A percentile compares a stretch with the other conserved stretches of the same genome.
These are phyloP conservation scores for Monoplex corrugatus DNA, from an alignment of 2,888 invertebrate genomes.

Conservation along the genomic window DNA sequence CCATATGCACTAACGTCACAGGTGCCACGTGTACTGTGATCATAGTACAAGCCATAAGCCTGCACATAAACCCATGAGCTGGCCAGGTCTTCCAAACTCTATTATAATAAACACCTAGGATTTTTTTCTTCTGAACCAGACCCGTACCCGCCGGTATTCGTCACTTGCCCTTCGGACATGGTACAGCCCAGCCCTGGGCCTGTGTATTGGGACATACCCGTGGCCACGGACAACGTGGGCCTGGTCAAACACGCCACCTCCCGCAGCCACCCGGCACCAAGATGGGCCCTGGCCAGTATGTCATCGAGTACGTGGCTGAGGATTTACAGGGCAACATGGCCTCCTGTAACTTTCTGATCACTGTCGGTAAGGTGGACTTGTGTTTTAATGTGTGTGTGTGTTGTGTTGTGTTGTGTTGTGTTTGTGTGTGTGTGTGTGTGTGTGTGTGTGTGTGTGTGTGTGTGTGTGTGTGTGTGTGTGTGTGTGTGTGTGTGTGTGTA, in stretches of 20 bases:
- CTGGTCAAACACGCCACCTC: slow-evolving; percentile 31
- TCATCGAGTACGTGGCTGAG: slow-evolving; percentile 46
- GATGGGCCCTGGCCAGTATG: slow-evolving; percentile 43
- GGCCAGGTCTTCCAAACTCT: neutral
- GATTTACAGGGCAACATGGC: slow-evolving; percentile 51
- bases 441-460: neutral
- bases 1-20: no score
- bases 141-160: slow-evolving; percentile 39
- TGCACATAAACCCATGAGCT: no score
- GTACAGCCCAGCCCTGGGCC: slow-evolving; percentile 14
- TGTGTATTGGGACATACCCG: slow-evolving; percentile 41
- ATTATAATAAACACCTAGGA: no score
- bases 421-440: neutral
- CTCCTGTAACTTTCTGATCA: slow-evolving; percentile 49
- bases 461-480: neutral
- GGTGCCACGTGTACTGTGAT: no score
- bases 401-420: neutral
- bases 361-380: slow-evolving; percentile 7
- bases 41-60: no score
- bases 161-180: slow-evolving; percentile 46
- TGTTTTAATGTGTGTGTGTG: neutral
- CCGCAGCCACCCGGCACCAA: slow-evolving; percentile 34
- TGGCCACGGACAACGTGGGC: slow-evolving; percentile 47
- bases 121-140: neutral
- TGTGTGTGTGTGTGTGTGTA: neutral